Evolutionary conservation across 1,140 invertebrate genomes (phyloP), one percentile per base, ranked within the genome.

Genomic region (Hormaphis cornu): DNA sequence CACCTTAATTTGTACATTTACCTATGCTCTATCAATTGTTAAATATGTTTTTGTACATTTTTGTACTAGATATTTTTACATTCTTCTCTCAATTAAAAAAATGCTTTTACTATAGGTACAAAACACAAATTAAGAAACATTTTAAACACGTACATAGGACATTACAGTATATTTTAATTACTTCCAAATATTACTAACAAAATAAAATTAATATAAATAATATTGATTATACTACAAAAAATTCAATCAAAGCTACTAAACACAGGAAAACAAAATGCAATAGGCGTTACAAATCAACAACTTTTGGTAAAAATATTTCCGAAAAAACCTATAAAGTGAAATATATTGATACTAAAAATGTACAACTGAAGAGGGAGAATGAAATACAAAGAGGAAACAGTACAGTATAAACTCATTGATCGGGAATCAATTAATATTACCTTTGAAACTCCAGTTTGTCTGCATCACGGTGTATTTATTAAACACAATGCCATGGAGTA

Each of bases 381-480:
- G 44, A 66, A 66, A 35, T 33, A 46, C 20, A 63, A 61, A 44
- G 14, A 66, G 42, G 58, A 46, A 46, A 66, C 30, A 44, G 44
- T 50, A 48, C 30, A 66, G 50, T 22, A 46, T 28, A 50, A 22
- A 66, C 40, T 66, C 44, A 66, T 48, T n/a, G 44, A 33, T 66
- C 30, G 61, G 22, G 9, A 9, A 9, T 50, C 14, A 48, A 46
- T 63, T 44, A 44, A 66, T 58, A 48, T 66, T 66, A 66, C 61
- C 61, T 66, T 66, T 33, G 50, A 46, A 50, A 22, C 42, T 66
- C 44, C 61, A 66, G 61, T 35, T 66, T 44, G 40, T 48, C 61
- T 48, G 40, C 61, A 66, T 48, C 28, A 48, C 44, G 18, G 44
- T 66, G 30, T 48, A 35, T 48, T 35, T 66, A 40, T 48, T 48